Evolutionary conservation across 2,888 invertebrate species (phyloP), one percentile per base, ranked within the genome.

Genomic region (Leptopilina syphax): DNA sequence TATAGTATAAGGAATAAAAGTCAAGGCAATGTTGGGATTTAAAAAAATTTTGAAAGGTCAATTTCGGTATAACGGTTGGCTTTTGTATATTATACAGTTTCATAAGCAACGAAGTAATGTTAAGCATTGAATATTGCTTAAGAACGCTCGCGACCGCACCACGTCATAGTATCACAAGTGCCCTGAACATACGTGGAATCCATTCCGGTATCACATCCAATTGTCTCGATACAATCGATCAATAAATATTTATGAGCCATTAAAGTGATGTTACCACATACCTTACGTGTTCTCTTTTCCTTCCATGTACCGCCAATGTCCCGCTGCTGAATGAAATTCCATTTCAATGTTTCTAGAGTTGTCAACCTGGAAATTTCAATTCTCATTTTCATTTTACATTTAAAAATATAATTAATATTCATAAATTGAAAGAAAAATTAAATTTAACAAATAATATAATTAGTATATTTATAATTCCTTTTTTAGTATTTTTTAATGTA

Each of bases 211-310:
- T 85, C 84, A 83, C 84, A 82, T 85, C 84, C 86, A 86, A 86
- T 87, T 86, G 85, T 84, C 83, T 84, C 83, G 86, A 84, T 85
- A 85, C 86, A 85, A 88, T 88, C 86, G 87, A 85, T 85, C 86
- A 83, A 89, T 89, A 87, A 88, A 90, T 89, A 88, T 90, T 89
- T 87, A 90, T 89, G 87, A 88, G 87, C 84, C 83, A 85, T 86
- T 73, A 57, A 73, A 80, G 79, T 73, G 63, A 79, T 80, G 79
- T 84, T 80, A 79, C 83, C 80, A 63, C 80, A 80, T 65, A 82
- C 76, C 80, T 77, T 57, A 78, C 66, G 80, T 83, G 77, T 77
- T 41, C 66, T 78, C 81, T 80, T 77, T 63, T 57, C 66, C 60
- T 77, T 18, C 65, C 77, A 54, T 50, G 50, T 66, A 67, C 41